Conservation (phyloP, 1,140 invertebrate genomes). For the Diorhabda carinulata region DNA sequence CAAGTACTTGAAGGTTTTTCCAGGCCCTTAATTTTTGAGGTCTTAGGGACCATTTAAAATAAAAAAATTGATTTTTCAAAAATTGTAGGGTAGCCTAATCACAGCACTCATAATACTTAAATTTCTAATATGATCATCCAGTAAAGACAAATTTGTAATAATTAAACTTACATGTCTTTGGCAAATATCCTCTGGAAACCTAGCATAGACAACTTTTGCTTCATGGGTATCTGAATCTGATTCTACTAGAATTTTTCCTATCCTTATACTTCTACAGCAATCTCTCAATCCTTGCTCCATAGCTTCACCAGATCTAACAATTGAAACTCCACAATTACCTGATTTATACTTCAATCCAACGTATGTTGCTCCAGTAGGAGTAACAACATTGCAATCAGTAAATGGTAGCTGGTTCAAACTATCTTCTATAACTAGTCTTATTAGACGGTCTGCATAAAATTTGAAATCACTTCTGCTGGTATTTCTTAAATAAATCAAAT, state of each 20-base stretch:
- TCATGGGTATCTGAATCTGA: slow-evolving; percentile 94
- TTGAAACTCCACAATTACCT: slow-evolving; percentile 98
- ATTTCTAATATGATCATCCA: too few species aligned
- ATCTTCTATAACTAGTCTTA: slow-evolving; percentile 95
- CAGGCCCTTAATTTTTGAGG: too few species aligned
- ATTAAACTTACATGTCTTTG: slow-evolving; percentile 60
- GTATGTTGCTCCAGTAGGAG: slow-evolving; percentile 87
- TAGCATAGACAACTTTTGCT: slow-evolving; percentile 94
- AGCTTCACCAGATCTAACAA: slow-evolving; percentile 91
- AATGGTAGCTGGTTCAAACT: slow-evolving; percentile 96
- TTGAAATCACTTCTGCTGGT: slow-evolving; percentile 95
- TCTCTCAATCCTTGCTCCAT: slow-evolving; percentile 98
- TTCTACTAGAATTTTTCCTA: slow-evolving; percentile 97
- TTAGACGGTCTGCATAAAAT: slow-evolving; percentile 94
- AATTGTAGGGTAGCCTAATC: too few species aligned
- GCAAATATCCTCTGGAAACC: slow-evolving; percentile 93
- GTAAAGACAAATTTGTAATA: neutral
- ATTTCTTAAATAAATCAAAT: slow-evolving; percentile 59
- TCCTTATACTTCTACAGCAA: slow-evolving; percentile 95
- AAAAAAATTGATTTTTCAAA: too few species aligned
- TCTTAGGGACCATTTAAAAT: too few species aligned
- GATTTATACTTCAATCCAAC: slow-evolving; percentile 90
- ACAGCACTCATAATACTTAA: too few species aligned
- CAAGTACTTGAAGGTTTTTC: too few species aligned
- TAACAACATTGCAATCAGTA: slow-evolving; percentile 80